phyloP scores from a whole-genome alignment of 1,140 invertebrate species.

The Coenobita brevimanus region DNA sequence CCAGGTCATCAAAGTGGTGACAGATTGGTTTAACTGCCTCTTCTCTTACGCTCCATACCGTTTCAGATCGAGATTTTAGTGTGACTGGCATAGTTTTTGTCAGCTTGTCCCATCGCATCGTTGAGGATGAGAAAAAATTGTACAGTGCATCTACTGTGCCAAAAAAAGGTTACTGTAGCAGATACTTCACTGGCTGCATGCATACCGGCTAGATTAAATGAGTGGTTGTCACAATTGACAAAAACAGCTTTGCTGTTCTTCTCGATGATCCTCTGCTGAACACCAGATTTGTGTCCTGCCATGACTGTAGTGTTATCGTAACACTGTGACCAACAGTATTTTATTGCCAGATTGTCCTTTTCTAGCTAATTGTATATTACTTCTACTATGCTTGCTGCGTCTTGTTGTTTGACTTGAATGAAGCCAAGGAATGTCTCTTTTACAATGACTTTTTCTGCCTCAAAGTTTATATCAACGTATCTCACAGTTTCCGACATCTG shows the following conservation, averaged over 20 bases:
- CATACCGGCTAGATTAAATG: background rate
- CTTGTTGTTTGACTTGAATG: slow-evolving; percentile 2
- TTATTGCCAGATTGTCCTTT: background rate
- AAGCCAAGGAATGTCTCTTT: slow-evolving; percentile 6
- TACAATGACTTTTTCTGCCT: background rate
- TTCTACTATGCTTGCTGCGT: background rate
- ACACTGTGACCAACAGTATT: slow-evolving; percentile 18
- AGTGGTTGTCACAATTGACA: background rate
- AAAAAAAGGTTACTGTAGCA: background rate
- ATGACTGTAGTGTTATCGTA: slow-evolving; percentile 14
- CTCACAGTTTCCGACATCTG: slow-evolving; percentile 20
- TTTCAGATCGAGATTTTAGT: too few relatives aligned
- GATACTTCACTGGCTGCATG: background rate
- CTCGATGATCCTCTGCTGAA: slow-evolving; percentile 4
- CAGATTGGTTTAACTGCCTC: too few relatives aligned
- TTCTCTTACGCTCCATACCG: too few relatives aligned
- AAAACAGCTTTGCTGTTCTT: background rate
- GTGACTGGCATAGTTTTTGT: too few relatives aligned
- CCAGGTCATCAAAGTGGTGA: too few relatives aligned
- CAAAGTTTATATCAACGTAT: slow-evolving; percentile 11
- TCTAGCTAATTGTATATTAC: too few relatives aligned
- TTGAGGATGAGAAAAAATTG: background rate
- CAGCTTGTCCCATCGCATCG: background rate
- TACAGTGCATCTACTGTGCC: background rate
- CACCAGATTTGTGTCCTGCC: slow-evolving; percentile 13